Percentiles rank a stretch among this genome's conserved stretches.
phyloP scores from a whole-genome alignment of 2,113 vertebrate species.

The Thamnaconus septentrionalis region DNA sequence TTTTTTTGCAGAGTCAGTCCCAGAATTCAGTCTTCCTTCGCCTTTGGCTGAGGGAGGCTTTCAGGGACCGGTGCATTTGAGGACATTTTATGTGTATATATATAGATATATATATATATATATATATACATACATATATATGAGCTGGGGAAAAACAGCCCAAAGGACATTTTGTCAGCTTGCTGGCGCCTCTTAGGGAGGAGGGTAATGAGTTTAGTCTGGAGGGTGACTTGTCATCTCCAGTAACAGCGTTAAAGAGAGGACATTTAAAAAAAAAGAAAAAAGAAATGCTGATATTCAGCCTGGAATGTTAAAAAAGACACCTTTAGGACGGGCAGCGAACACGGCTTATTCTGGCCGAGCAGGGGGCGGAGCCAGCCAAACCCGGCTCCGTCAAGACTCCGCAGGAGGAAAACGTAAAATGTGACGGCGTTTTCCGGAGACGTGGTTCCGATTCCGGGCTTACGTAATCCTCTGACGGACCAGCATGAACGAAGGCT shows the following conservation, averaged over 20 bases:
- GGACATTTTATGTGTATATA: not conserved
- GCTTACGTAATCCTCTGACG: slow-evolving; percentile 34
- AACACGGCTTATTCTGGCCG: slow-evolving; percentile 4
- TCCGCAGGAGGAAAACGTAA: slow-evolving; percentile 9
- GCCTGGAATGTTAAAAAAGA: slow-evolving; percentile 7
- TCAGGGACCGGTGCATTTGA: not conserved
- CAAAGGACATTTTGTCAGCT: slow-evolving; percentile 41
- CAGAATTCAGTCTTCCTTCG: slow-evolving; percentile 10
- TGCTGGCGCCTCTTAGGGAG: not conserved
- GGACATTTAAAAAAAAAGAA: no score
- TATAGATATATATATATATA: no score
- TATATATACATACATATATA: no score
- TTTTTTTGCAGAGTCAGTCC: slow-evolving; percentile 10
- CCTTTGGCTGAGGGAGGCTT: not conserved
- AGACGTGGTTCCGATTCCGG: slow-evolving; percentile 26
- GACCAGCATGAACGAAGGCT: slow-evolving; percentile 19
- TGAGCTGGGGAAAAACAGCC: slow-evolving; percentile 31
- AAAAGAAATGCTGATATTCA: no score
- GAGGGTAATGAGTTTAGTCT: slow-evolving; percentile 47
- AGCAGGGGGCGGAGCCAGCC: slow-evolving; percentile 10
- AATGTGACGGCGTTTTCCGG: slow-evolving; percentile 47
- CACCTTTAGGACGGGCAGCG: slow-evolving; percentile 14
- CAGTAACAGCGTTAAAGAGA: slow-evolving; percentile 21
- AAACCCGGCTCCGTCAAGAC: slow-evolving; percentile 26
- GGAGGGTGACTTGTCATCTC: slow-evolving; percentile 31